Conservation (phyloP, 2,888 invertebrate species). For the Allacma fusca region DNA sequence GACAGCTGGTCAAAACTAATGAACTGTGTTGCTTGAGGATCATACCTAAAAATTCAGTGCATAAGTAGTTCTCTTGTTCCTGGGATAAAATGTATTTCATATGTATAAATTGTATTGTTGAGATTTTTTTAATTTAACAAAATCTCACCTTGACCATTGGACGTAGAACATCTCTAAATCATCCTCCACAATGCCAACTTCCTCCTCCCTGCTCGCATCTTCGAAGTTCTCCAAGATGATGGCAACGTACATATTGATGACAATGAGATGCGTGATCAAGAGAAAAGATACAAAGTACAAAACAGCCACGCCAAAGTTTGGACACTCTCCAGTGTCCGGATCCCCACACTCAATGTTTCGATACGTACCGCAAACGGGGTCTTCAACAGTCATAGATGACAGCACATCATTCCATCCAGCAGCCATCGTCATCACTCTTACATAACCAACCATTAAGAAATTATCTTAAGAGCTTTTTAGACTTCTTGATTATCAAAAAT, state of each 20-base stretch:
- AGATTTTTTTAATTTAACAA: background rate
- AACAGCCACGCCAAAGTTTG: slow-evolving; percentile 88
- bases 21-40: slow-evolving; percentile 95
- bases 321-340: slow-evolving; percentile 75
- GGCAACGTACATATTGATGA: slow-evolving; percentile 98
- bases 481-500: too few species aligned
- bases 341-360: slow-evolving; percentile 58
- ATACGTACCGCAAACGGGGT: slow-evolving; percentile 56
- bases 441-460: slow-evolving; percentile 65
- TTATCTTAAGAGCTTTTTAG: slow-evolving; percentile 9
- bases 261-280: slow-evolving; percentile 95
- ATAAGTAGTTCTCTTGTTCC: too few species aligned
- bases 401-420: slow-evolving; percentile 97
- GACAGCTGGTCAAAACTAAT: slow-evolving; percentile 92
- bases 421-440: slow-evolving; percentile 79
- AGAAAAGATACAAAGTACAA: slow-evolving; percentile 93
- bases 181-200: slow-evolving; percentile 95
- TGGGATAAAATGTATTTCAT: background rate
- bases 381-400: slow-evolving; percentile 78
- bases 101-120: too few species aligned
- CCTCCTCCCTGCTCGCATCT: slow-evolving; percentile 96
- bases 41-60: slow-evolving; percentile 71
- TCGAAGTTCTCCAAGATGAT: slow-evolving; percentile 97
- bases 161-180: slow-evolving; percentile 98
- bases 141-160: slow-evolving; percentile 85